These are phyloP conservation scores for Sapayoa aenigma DNA, from an alignment of 2,113 vertebrate genomes.

Conservation along the genomic window DNA sequence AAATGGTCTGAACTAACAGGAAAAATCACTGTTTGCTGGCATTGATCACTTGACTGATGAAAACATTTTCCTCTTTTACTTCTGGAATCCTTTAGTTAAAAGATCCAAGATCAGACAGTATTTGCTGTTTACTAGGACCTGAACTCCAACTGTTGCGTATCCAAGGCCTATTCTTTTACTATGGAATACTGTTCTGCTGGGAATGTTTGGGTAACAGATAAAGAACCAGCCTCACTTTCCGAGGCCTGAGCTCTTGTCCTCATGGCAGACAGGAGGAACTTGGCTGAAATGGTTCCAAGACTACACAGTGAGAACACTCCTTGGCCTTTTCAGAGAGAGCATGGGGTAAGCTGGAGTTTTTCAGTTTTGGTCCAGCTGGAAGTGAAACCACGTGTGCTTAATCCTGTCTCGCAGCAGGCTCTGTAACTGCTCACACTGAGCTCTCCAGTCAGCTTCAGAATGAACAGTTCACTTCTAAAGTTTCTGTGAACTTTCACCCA, in stretches of 20 bases:
- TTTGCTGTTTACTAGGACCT: background rate
- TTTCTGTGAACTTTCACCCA: background rate
- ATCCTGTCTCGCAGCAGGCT: background rate
- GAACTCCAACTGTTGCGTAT: background rate
- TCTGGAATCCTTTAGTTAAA: background rate
- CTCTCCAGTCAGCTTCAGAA: background rate
- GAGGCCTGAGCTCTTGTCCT: background rate
- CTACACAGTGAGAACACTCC: background rate
- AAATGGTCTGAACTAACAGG: background rate
- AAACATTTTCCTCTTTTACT: background rate
- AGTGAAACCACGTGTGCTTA: background rate
- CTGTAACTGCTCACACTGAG: background rate
- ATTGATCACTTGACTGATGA: background rate
- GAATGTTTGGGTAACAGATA: background rate
- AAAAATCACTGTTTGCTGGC: background rate
- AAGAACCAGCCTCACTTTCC: background rate
- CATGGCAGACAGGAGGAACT: background rate
- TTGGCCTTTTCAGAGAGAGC: background rate
- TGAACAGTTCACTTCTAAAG: background rate
- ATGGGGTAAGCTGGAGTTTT: background rate
- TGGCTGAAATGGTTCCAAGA: background rate
- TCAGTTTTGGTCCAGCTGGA: background rate
- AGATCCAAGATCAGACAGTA: background rate
- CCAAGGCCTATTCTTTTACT: background rate
- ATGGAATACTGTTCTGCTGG: background rate